Percentiles rank a stretch among this genome's conserved stretches.
Conservation (phyloP, 2,797 vertebrate genomes). For the Chelon auratus region DNA sequence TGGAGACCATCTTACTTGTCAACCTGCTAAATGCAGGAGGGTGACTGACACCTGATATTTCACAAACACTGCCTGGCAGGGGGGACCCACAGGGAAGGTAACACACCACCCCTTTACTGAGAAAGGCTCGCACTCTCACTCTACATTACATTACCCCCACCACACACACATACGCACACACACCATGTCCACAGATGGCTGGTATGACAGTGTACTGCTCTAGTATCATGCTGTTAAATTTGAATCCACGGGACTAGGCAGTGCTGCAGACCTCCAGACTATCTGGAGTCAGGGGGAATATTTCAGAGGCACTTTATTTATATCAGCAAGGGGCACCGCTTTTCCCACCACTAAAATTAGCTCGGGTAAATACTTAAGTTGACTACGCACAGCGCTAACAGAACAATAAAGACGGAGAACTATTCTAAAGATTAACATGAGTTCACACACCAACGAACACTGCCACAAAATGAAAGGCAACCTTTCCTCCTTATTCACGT, state of each 20-base stretch:
- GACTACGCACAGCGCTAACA: constrained; percentile 81
- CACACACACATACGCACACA: constrained; percentile 54
- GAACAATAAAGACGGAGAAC: constrained; percentile 75
- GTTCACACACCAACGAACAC: constrained; percentile 26
- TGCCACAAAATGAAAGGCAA: constrained; percentile 8
- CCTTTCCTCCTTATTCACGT: constrained; percentile 25
- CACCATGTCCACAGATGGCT: constrained; percentile 85
- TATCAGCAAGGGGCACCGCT: constrained; percentile 85
- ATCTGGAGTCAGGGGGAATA: constrained; percentile 96
- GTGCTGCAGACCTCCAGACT: constrained; percentile 92
- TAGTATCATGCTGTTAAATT: constrained; percentile 95
- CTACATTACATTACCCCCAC: constrained; percentile 84
- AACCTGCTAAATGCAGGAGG: constrained; percentile 75
- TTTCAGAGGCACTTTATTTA: constrained; percentile 96
- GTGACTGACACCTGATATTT: constrained; percentile 79
- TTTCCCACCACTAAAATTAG: constrained; percentile 90
- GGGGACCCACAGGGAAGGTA: constrained; percentile 78
- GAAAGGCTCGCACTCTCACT: constrained; percentile 71
- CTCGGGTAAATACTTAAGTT: constrained; percentile 81
- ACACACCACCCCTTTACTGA: constrained; percentile 80
- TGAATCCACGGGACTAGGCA: constrained; percentile 89
- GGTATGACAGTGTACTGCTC: constrained; percentile 89
- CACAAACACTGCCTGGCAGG: constrained; percentile 84
- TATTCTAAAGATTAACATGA: constrained; percentile 35
- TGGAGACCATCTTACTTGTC: constrained; percentile 69